phyloP scores from a whole-genome alignment of 2,888 invertebrate species.

The Agrotis clavis region DNA sequence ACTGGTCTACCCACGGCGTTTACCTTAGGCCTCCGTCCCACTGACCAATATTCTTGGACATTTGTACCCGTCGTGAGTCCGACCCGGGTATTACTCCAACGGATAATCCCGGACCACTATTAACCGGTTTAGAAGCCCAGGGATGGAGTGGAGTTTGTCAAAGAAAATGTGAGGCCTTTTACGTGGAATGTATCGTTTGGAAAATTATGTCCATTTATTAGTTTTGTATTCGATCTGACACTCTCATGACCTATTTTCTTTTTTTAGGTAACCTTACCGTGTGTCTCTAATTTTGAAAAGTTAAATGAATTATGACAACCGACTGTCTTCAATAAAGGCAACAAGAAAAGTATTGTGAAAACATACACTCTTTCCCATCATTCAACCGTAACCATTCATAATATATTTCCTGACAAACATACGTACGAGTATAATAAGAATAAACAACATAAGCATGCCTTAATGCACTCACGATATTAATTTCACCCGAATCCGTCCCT shows the following conservation, averaged over 20 bases:
- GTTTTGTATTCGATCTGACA: not conserved
- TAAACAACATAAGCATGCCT: slow-evolving; percentile 72
- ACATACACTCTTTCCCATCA: not conserved
- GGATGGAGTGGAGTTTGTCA: slow-evolving; percentile 57
- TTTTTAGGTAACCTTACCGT: too few relatives aligned
- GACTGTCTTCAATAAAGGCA: too few relatives aligned
- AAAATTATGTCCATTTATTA: not conserved
- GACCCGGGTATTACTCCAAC: slow-evolving; percentile 70
- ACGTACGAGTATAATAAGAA: slow-evolving; percentile 36
- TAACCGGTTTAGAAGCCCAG: slow-evolving; percentile 72
- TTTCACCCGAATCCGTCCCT: slow-evolving; percentile 86
- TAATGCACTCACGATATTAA: slow-evolving; percentile 85
- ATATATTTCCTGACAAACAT: slow-evolving; percentile 31
- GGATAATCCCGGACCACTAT: slow-evolving; percentile 80
- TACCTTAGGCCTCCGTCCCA: slow-evolving; percentile 59
- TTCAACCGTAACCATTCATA: slow-evolving; percentile 12
- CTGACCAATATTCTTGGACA: slow-evolving; percentile 76
- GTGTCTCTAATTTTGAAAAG: too few relatives aligned
- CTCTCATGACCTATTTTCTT: too few relatives aligned
- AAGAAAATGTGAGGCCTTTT: slow-evolving; percentile 27
- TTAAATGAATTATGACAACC: too few relatives aligned
- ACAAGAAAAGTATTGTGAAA: too few relatives aligned
- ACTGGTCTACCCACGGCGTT: slow-evolving; percentile 15
- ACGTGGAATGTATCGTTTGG: not conserved
- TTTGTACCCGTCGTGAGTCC: slow-evolving; percentile 75